Conservation (phyloP, 2,113 vertebrate genomes). For the Lucifuga dentata region DNA sequence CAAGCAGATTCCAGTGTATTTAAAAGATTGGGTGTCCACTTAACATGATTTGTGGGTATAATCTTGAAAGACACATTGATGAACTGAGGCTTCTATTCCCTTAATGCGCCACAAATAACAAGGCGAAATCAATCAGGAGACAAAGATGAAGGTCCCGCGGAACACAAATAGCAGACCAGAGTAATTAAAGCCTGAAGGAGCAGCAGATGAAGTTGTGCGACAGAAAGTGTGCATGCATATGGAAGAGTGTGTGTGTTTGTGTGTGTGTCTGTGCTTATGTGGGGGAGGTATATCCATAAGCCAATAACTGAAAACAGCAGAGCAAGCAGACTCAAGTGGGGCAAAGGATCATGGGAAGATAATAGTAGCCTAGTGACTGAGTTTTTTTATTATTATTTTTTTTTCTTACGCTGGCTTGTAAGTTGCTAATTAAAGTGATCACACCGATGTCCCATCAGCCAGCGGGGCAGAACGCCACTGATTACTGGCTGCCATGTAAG, state of each 20-base stretch:
- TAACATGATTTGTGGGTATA: constrained; percentile 63
- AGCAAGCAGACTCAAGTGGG: constrained; percentile 29
- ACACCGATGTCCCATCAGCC: constrained; percentile 70
- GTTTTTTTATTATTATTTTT: constrained; percentile 10
- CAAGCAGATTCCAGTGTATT: constrained; percentile 55
- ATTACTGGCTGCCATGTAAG: constrained; percentile 44
- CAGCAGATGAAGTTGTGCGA: neutral
- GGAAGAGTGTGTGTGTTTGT: neutral
- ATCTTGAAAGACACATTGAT: constrained; percentile 61
- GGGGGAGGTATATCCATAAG: constrained; percentile 9
- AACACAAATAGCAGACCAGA: neutral
- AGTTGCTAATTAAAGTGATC: constrained; percentile 70
- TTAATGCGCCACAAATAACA: constrained; percentile 55
- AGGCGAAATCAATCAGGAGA: constrained; percentile 33
- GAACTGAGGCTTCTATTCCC: constrained; percentile 49
- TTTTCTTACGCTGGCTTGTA: constrained; percentile 32
- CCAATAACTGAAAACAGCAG: constrained; percentile 37
- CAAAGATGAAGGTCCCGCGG: constrained; percentile 4
- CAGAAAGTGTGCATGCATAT: neutral
- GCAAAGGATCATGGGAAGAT: constrained; percentile 51
- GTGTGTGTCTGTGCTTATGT: neutral
- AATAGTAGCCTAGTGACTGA: constrained; percentile 16
- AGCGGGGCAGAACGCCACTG: constrained; percentile 7
- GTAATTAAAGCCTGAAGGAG: neutral
- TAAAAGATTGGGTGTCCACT: constrained; percentile 58